Evolutionary conservation across 2,797 vertebrate genomes (phyloP), one percentile per base, ranked within the genome.

Genomic region (Melanotaenia pygmaea): DNA sequence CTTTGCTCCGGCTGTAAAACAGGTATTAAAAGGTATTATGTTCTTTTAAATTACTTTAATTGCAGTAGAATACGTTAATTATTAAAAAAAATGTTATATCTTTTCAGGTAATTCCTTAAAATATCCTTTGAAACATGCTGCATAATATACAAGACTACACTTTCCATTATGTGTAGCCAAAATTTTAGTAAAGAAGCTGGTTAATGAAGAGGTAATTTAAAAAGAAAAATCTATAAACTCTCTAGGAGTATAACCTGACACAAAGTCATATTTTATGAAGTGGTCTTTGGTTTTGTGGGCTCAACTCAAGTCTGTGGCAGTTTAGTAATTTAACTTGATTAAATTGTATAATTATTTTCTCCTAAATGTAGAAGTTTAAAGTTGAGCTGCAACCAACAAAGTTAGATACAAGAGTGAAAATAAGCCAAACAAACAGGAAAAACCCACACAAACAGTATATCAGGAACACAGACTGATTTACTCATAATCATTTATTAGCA

Each of bases 401-500:
- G 3, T 5, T 13, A 30, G 5, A 56, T 8, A 13, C 5, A 30
- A 30, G 10, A 30, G 26, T 3, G 5, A 56, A 56, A 28, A 18
- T 56, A 7, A 28, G 53, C 47, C 22, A 54, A 53, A 28, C 26
- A 14, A 22, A 18, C 24, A 34, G 3, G 3, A 20, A 18, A 28
- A n/a, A 47, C 2, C 6, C 18, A 45, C 43, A 20, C 16, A 45
- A 45, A 20, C 38, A 14, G 13, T 40, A 40, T 14, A 40, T 40
- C 1, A 40, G 14, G 24, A 28, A 62, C 14, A 1, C 26, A 3
- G 10, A 20, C n/a, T 35, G 6, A 11, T 43, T 54, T 9, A 54
- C 67, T 38, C 61, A 72, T 64, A 74, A 69, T 90, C 76, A 82
- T 95, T 95, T 95, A 94, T 93, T 94, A 82, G 82, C 91, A 95